Evolutionary conservation across 2,888 invertebrate species (phyloP), one percentile per base, ranked within the genome.

Genomic region (Hydraecia micacea): DNA sequence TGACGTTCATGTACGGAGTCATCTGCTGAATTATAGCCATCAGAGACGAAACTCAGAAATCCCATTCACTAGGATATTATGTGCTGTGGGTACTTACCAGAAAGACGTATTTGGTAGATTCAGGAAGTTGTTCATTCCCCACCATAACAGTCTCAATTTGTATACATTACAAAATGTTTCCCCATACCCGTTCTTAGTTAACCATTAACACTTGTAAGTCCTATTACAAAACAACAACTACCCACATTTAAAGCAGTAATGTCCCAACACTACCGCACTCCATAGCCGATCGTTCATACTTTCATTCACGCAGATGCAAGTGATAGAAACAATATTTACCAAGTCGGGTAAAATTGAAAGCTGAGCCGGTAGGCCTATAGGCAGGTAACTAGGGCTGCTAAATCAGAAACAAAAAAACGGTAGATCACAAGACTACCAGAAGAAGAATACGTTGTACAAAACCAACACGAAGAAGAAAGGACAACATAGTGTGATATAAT

Each of bases 321-420:
- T 39, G 85, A 85, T 82, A 84, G 67, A 74, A 81, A 85, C 82
- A 79, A 85, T 85, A 82, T 85, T 85, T 85, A 85, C 82, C 25
- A 65, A 72, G 73, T 28, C 74, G 66, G 72, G 71, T 85, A 79
- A 85, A 82, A 85, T 82, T 85, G 85, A 85, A 85, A 85, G 82
- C 85, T 68, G 68, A 68, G 81, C 39, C 71, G 67, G 65, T 75
- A 79, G 78, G 66, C 55, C 66, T 74, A n/a, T 60, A 28, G 36
- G n/a, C 65, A 36, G 9, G 15, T 9, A 49, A 74, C 55, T 79
- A 85, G 84, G 84, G 84, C 49, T 85, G 84, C 0, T 49, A 28
- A 65, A 36, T n/a, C 0, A 0, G 1, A 11, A 25, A 46, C 1
- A 9, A 69, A 9, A 69, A 58, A 65, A 65, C n/a, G 18, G 1